Base-by-base conservation (phyloP, 1,140 invertebrate genomes). In the Drosophila triauraria region DNA sequence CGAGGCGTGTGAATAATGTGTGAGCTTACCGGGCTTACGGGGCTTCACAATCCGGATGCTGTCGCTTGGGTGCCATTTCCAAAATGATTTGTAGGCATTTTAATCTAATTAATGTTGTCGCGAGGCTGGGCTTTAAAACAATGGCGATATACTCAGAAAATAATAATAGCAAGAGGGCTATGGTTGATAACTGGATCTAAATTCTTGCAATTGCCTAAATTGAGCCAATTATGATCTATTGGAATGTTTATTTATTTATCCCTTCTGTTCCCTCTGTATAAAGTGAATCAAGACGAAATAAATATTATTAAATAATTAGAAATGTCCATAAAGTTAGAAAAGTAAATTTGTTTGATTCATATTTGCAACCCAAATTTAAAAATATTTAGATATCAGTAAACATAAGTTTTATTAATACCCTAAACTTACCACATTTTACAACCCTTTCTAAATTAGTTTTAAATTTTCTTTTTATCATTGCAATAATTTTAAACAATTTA, bases 61-160 rank as follows among this genome's bases (percentile, higher is more conserved):
- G 64, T 20, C 80, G 63, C 75, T 76, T 35, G 85, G 64, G 85
- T 82, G 82, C 69, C 82, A 64, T 90, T 56, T 90, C 68, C 70
- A 60, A 62, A 90, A 90, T 90, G 85, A 90, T 91, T 90, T 91
- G 79, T 90, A 63, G 64, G 53, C 78, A 75, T 75, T 65, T 62
- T 78, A 91, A 85, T 85, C 86, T 91, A 90, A 90, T 90, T 90
- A 90, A 90, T 90, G 85, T 70, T 79, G 75, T 82, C 70, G 80
- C 80, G 44, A 35, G 72, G 20, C 17, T 46, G 35, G 35, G 30
- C 32, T 27, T 38, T 23, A 46, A 25, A 65, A 46, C 10, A 50
- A 23, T 9, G 13, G 30, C 44, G 7, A 12, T 43, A 30, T 17
- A 48, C 44, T 48, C 47, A 35, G 44, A 46, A 40, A 50, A 80